Conservation (phyloP, 2,113 vertebrate species). For the Oreotragus oreotragus region DNA sequence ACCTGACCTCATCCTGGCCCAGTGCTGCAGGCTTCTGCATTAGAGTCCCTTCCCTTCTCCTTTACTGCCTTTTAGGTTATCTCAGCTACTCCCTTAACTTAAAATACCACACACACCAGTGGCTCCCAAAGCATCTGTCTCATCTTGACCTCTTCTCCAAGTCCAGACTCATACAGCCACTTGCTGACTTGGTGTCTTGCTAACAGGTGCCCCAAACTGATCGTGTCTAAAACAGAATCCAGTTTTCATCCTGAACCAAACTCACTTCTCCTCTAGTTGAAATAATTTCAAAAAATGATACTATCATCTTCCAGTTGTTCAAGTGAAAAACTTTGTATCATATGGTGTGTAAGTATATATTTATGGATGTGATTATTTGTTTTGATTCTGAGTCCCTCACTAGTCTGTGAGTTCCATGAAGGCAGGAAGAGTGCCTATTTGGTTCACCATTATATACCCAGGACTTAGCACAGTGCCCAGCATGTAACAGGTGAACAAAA, state of each 20-base stretch:
- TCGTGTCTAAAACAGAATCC: neutral
- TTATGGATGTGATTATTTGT: neutral
- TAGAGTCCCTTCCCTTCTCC: neutral
- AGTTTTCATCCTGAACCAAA: neutral
- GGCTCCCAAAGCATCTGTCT: neutral
- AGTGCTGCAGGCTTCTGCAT: neutral
- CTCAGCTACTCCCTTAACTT: neutral
- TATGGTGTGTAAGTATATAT: neutral
- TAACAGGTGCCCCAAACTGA: neutral
- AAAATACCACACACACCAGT: neutral
- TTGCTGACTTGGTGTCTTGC: neutral
- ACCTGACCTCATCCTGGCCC: neutral
- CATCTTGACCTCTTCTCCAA: neutral
- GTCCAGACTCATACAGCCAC: neutral
- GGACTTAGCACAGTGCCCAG: neutral
- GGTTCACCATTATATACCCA: neutral
- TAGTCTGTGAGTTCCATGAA: neutral
- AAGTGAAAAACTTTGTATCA: neutral
- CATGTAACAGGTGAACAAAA: neutral
- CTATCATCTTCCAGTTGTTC: neutral
- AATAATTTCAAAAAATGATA: slow-evolving; percentile 24
- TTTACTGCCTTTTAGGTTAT: neutral
- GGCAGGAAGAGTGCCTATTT: neutral
- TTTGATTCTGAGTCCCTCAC: neutral
- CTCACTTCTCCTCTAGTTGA: neutral